A percentile compares a stretch with the other conserved stretches of the same genome.
Evolutionary conservation across 2,888 invertebrate species (phyloP).

Genomic region (Melipona bicolor): DNA sequence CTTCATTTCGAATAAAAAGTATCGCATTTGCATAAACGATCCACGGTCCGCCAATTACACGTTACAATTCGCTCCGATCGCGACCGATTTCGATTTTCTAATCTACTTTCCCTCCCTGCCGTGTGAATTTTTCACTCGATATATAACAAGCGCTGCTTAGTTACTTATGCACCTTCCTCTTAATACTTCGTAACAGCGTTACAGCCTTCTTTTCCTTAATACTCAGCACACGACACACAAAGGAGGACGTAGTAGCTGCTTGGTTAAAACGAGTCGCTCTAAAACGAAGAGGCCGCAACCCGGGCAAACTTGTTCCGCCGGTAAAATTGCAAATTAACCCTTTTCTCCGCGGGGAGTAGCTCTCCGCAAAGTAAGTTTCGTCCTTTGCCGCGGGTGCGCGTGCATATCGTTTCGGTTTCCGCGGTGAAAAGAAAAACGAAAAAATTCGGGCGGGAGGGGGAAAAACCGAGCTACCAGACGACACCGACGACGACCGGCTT

Average conservation of each 20-base stretch:
- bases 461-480: constrained; percentile 34
- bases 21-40: too few relatives aligned
- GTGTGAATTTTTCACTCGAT: too few relatives aligned
- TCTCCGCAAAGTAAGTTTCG: constrained; percentile 19
- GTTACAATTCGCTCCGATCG: too few relatives aligned
- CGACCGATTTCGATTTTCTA: too few relatives aligned
- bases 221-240: not conserved
- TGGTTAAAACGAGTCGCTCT: not conserved
- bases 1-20: too few relatives aligned
- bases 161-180: not conserved
- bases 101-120: too few relatives aligned
- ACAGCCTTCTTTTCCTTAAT: not conserved
- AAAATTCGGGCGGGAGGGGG: constrained; percentile 30
- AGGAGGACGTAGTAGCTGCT: not conserved
- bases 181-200: not conserved
- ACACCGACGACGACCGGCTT: constrained; percentile 48
- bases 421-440: constrained; percentile 48
- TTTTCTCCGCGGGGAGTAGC: constrained; percentile 24
- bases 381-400: constrained; percentile 1
- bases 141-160: not conserved
- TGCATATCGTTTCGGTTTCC: constrained; percentile 24
- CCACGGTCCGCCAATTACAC: too few relatives aligned
- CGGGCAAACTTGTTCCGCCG: constrained; percentile 20
- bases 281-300: constrained; percentile 13
- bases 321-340: constrained; percentile 57